Evolutionary conservation across 92 coral and sea anemone genomes (phyloP), one percentile per base, ranked within the genome.

Genomic region (Epizoanthus rinbou): DNA sequence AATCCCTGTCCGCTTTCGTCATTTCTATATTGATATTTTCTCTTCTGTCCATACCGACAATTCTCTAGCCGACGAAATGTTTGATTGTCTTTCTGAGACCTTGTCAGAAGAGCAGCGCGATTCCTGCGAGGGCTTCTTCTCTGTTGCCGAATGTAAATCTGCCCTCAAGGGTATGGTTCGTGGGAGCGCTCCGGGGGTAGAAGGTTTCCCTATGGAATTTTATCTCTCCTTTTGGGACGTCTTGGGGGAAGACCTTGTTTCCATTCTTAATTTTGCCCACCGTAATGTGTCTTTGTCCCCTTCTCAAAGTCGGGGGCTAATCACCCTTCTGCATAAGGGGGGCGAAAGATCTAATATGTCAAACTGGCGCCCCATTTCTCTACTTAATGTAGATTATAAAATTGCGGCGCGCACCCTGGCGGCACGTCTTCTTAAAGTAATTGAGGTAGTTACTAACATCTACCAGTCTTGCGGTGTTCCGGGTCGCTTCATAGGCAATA

Each of bases 321-420:
- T 74, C 18, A 25, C 80, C 3, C 60, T 74, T 15, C 22, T 22
- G 0, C 50, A 23, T 33, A 74, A 74, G 58, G 57, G 28, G 15
- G 80, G 80, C 15, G 80, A 74, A 3, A 33, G 80, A 0, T 24
- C 57, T 4, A 22, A 18, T 17, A 28, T 18, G 16, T 3, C 23
- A 0, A 74, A 74, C 17, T 39, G 60, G 80, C 59, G 80, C 21
- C 80, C 80, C 0, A 50, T 74, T 3, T 18, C 59, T 4, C 59
- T 74, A 7, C 24, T 74, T 0, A 74, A 74, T 7, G 80, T 74
- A 3, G 80, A 74, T 8, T 74, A 74, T 8, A 74, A 74, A n/a
- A 39, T 81, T 5, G 41, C 50, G 8, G 18, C 76, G 8, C 65
- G 63, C 23, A 45, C 53, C 53, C 0, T 45, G 7, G 53, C 53